Base-by-base conservation (phyloP, 2,888 invertebrate species). In the Dicycla oo region DNA sequence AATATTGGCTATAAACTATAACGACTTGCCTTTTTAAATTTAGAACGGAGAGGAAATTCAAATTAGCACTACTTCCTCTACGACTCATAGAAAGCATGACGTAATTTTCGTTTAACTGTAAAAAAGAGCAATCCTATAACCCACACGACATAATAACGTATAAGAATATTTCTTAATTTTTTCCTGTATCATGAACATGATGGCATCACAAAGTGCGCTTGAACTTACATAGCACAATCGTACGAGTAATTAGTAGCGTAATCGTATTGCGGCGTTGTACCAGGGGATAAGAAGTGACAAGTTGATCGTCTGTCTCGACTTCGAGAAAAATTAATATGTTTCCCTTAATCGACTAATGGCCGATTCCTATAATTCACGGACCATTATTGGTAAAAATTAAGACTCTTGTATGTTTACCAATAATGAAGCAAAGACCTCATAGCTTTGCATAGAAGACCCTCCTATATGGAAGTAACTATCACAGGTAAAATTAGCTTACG, bases 51-150 rank as follows among this genome's bases (percentile, higher is more conserved):
- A 58, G 60, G 54, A 81, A 69, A 67, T 65, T 56, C n/a, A n/a
- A 45, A 43, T 73, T 49, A 68, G 54, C 2, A 47, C 11, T 45
- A 54, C 70, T 68, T 66, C 76, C 70, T 77, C n/a, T 38, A 34
- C 51, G 60, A 56, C n/a, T 80, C 70, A 57, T 57, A 72, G 11
- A 69, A 58, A 49, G 49, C n/a, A 80, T 83, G 65, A 78, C 58
- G 64, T 57, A 61, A 73, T 84, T 85, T 81, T 78, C 82, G 77
- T 78, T 64, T 77, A 82, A 81, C 80, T 64, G 85, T 83, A 79
- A 78, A 82, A 84, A 54, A 69, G 66, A 53, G 38, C 62, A 63
- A 54, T 60, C 43, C 38, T 66, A 13, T 60, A 63, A 34, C 40
- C 49, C n/a, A 51, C 58, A 61, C 23, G 11, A 58, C 45, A 65